These are phyloP conservation scores for Pseudonaja textilis DNA, from an alignment of 2,113 vertebrate species.

Conservation along the genomic window DNA sequence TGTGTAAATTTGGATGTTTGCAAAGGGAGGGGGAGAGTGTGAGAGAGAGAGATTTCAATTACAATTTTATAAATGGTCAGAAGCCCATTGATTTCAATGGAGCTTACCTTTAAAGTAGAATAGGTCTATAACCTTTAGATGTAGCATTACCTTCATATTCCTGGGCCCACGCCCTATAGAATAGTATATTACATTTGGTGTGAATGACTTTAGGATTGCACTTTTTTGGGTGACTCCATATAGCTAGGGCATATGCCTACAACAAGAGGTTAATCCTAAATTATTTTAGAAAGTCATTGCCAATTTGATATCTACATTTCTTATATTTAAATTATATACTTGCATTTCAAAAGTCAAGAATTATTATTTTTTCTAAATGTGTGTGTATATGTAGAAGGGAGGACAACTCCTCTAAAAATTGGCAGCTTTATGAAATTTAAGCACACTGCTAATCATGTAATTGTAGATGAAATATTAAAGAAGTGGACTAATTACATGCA, in stretches of 20 bases:
- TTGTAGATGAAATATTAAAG: constrained; percentile 80
- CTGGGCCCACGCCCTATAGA: background rate
- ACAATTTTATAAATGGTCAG: background rate
- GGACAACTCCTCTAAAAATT: constrained; percentile 29
- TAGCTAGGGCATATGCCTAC: background rate
- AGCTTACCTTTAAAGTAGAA: background rate
- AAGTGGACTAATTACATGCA: constrained; percentile 77
- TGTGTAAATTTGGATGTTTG: background rate
- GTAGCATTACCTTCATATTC: background rate
- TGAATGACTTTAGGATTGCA: background rate
- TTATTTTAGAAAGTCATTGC: background rate
- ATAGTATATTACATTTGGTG: no score
- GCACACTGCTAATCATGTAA: constrained; percentile 71
- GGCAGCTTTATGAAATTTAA: constrained; percentile 71
- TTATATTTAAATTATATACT: background rate
- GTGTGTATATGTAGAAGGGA: background rate
- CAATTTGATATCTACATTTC: constrained; percentile 6
- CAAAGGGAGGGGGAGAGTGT: no score
- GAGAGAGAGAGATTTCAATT: background rate
- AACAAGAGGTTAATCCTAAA: no score
- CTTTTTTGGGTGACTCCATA: background rate
- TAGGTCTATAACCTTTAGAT: background rate
- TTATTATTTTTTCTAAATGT: constrained; percentile 36
- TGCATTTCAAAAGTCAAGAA: constrained; percentile 55
- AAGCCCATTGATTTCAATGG: background rate